Base-by-base conservation (phyloP, 2,113 vertebrate genomes). In the Solenodon paradoxus region DNA sequence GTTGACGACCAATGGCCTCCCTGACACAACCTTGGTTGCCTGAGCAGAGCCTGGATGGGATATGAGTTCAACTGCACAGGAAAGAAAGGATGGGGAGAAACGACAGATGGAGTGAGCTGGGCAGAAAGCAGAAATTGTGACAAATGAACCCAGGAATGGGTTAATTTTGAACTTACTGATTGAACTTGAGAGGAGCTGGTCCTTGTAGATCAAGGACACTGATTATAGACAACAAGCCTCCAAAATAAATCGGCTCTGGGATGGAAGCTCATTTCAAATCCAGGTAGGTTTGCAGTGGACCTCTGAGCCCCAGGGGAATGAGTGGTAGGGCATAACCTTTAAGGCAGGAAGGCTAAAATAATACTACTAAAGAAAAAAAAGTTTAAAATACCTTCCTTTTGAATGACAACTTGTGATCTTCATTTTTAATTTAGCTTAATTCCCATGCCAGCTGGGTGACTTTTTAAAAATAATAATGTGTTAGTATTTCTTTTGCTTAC, bases 181-280 rank as follows among this genome's bases (percentile, higher is more conserved):
- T 53, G 85, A 93, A 72, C 22, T 72, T 94, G 87, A 81, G 88
- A 96, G 63, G n/a, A 19, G 30, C 51, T 32, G 24, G 47, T n/a
- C n/a, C n/a, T n/a, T n/a, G 94, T 93, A 93, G 92, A 92, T 94
- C 47, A 95, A 79, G 35, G 47, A 47, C 83, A 57, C 93, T 79
- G 64, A 88, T 74, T 17, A 57, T 69, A 16, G 35, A 93, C 47
- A 59, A 3, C 32, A 22, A 38, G 17, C 20, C 4, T 77, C 10
- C 8, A 10, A 2, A n/a, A 35, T 51, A 69, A n/a, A 69, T 89
- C 32, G 32, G 81, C 57, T 61, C 0, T 71, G 22, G 68, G 68
- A 38, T 4, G 28, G 24, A 61, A 38, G 28, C 86, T 83, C 32
- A 55, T 22, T 92, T 90, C 51, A 55, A 66, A 53, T 47, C 32